Conservation (phyloP, 2,888 invertebrate species). For the Periphyllus acericola region DNA sequence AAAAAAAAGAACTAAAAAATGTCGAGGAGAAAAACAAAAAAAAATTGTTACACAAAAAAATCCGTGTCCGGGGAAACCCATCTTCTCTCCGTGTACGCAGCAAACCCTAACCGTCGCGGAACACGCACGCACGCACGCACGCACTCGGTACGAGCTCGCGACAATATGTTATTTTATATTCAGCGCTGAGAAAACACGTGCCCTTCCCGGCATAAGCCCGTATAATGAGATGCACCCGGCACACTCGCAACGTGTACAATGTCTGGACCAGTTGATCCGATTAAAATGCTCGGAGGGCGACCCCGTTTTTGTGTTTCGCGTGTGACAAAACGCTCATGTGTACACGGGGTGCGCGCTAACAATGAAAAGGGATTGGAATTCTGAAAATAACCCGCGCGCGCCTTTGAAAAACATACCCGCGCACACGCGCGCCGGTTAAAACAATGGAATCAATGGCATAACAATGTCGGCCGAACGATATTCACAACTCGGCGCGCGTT, state of each 20-base stretch:
- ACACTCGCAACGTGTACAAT: background rate
- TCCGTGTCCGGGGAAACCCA: too few species aligned
- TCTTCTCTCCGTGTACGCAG: too few species aligned
- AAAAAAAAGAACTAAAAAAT: too few species aligned
- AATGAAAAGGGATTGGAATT: slow-evolving; percentile 40
- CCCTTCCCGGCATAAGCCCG: background rate
- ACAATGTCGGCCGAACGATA: background rate
- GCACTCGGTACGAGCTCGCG: background rate
- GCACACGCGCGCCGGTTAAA: slow-evolving; percentile 1
- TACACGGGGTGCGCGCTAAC: background rate
- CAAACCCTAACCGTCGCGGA: too few species aligned
- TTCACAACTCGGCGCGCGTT: slow-evolving; percentile 59
- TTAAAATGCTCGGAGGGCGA: slow-evolving; percentile 51
- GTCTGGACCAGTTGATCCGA: slow-evolving; percentile 48
- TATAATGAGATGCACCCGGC: slow-evolving; percentile 33
- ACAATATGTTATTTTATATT: slow-evolving; percentile 13
- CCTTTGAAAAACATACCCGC: slow-evolving; percentile 33
- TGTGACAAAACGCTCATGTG: slow-evolving; percentile 31
- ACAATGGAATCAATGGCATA: slow-evolving; percentile 1
- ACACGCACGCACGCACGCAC: background rate
- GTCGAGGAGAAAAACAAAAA: too few species aligned
- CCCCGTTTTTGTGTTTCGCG: slow-evolving; percentile 32
- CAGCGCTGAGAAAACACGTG: slow-evolving; percentile 31
- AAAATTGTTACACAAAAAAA: too few species aligned
- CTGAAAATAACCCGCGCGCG: slow-evolving; percentile 20